phyloP scores from a whole-genome alignment of 2,113 vertebrate species.

The rat (Rattus norvegicus) region GRCr8 NC_086037.1:52352001-52352500 shows the following conservation, averaged over 20 bases:
- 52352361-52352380: too few relatives aligned
- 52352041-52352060: neutral
- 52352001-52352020: neutral
- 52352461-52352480: neutral
- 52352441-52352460: neutral
- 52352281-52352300: too few relatives aligned
- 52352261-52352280: too few relatives aligned
- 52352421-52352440: neutral
- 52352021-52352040: neutral
- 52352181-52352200: neutral
- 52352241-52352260: too few relatives aligned
- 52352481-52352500: neutral
- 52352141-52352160: neutral
- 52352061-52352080: neutral
- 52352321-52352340: too few relatives aligned
- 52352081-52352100: too few relatives aligned
- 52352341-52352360: too few relatives aligned
- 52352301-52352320: too few relatives aligned
- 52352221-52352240: neutral
- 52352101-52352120: too few relatives aligned
- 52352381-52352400: neutral
- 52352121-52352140: too few relatives aligned
- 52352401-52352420: neutral
- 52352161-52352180: neutral
- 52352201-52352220: neutral